A percentile compares a stretch with the other conserved stretches of the same genome.
phyloP scores from a whole-genome alignment of 92 coral and sea anemone species.

The Bergia puertoricense region DNA sequence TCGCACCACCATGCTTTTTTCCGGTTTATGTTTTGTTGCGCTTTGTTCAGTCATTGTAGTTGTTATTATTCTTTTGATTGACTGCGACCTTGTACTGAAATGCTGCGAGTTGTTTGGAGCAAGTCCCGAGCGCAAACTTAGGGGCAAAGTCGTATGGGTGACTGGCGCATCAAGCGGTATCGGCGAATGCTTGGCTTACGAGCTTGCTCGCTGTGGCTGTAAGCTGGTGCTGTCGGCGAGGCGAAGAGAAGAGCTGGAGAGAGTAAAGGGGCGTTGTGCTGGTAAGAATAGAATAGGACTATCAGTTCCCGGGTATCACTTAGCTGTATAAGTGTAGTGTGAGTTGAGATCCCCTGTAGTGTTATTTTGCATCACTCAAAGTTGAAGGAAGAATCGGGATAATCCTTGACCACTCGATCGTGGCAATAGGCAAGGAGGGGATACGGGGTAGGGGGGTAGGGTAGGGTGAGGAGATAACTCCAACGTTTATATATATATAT shows the following conservation, averaged over 20 bases:
- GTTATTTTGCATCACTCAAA: too few species aligned
- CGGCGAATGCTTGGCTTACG: constrained; percentile 87
- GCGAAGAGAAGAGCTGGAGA: constrained; percentile 81
- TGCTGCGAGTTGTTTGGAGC: constrained; percentile 77
- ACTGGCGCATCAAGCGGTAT: constrained; percentile 98
- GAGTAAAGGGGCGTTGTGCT: constrained; percentile 77
- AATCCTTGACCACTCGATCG: too few species aligned
- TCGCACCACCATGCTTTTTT: neutral
- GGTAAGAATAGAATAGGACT: constrained; percentile 48
- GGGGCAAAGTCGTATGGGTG: constrained; percentile 91
- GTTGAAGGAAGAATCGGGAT: too few species aligned
- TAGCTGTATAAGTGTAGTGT: too few species aligned
- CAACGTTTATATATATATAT: too few species aligned
- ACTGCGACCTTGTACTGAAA: constrained; percentile 84
- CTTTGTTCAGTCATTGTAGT: constrained; percentile 31
- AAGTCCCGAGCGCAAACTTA: constrained; percentile 72
- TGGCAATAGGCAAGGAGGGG: too few species aligned
- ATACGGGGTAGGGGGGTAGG: too few species aligned
- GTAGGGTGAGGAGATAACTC: too few species aligned
- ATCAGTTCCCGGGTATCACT: too few species aligned
- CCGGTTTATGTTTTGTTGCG: constrained; percentile 27
- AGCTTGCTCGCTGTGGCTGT: constrained; percentile 85
- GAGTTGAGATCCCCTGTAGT: too few species aligned
- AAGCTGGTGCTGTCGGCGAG: constrained; percentile 86
- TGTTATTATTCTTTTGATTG: constrained; percentile 52